Base-by-base conservation (phyloP, 2,888 invertebrate genomes). In the Synergus japonicus region DNA sequence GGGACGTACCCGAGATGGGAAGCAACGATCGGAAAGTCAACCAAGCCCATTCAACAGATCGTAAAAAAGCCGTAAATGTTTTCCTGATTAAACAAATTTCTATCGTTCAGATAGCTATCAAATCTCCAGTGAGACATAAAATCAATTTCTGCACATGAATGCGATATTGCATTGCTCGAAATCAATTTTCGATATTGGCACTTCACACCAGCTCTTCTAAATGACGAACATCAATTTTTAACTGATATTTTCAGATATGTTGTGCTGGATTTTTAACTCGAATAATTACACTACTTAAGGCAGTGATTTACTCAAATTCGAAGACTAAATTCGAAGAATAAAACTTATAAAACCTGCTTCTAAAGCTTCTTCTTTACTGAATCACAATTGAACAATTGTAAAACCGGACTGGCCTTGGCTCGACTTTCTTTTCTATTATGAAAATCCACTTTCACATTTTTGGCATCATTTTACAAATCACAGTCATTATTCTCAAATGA, bases 51-150 rank as follows among this genome's bases (percentile, higher is more conserved):
- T 73, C n/a, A n/a, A 73, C 37, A 54, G 49, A 73, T 73, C 73
- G 54, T 73, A 73, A 54, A 73, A 49, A 54, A n/a, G 73, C 29
- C 69, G 15, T 69, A 69, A 69, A 69, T 69, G 69, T 69, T 69
- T 69, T 69, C 49, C 29, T 69, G 69, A 69, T 69, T 69, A 69
- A 69, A 69, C 69, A 69, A 69, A 69, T 49, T 69, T 69, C 69
- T 67, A 15, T 69, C 29, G 69, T 46, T 18, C 22, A 15, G 49
- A 49, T 69, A 69, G 29, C n/a, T n/a, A n/a, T 69, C 46, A 69
- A 46, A 46, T 69, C 49, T 29, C 69, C 3, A 22, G 49, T 15
- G 69, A 15, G 44, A 18, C 46, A 69, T 69, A 69, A 69, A 69
- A 69, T 69, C 69, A 69, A 69, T 69, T 69, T 69, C 29, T 15